Evolutionary conservation across 2,797 vertebrate species (phyloP).

Genomic region (Sebastes ruberrimus): DNA sequence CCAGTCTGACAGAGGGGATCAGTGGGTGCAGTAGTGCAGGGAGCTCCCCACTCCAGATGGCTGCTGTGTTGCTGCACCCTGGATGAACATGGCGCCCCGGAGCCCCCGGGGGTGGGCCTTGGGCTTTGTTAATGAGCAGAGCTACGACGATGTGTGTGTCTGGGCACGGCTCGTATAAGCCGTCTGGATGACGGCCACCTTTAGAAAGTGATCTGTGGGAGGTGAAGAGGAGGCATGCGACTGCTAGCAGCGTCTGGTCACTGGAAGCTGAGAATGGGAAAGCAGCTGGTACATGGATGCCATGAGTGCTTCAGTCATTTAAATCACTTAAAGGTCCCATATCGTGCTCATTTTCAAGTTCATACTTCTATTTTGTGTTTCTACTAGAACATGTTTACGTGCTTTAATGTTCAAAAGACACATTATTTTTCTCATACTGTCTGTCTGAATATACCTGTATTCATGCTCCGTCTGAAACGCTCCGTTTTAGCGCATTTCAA

Average conservation of each 20-base stretch:
- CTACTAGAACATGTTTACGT: too few relatives aligned
- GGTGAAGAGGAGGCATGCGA: not conserved
- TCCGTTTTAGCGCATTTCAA: too few relatives aligned
- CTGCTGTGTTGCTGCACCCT: constrained; percentile 6
- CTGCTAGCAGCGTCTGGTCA: not conserved
- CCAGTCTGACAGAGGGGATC: constrained; percentile 1
- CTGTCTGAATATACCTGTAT: too few relatives aligned
- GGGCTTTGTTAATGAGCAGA: constrained; percentile 15
- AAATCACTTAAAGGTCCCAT: not conserved
- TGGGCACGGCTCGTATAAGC: not conserved
- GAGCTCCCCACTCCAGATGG: constrained; percentile 34
- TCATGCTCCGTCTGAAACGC: too few relatives aligned
- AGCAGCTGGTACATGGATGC: not conserved
- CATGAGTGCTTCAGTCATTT: not conserved
- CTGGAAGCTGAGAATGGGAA: not conserved
- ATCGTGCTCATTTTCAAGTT: too few relatives aligned
- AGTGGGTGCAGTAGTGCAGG: not conserved
- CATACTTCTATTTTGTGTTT: too few relatives aligned
- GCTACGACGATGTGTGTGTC: not conserved
- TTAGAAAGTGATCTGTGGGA: not conserved
- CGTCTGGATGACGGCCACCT: constrained; percentile 17
- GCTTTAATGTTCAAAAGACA: too few relatives aligned
- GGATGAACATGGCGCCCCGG: constrained; percentile 8
- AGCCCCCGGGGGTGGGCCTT: not conserved
- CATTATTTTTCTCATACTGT: too few relatives aligned